Evolutionary conservation across 2,888 invertebrate genomes (phyloP).

Genomic region (Drepanosiphum platanoidis): DNA sequence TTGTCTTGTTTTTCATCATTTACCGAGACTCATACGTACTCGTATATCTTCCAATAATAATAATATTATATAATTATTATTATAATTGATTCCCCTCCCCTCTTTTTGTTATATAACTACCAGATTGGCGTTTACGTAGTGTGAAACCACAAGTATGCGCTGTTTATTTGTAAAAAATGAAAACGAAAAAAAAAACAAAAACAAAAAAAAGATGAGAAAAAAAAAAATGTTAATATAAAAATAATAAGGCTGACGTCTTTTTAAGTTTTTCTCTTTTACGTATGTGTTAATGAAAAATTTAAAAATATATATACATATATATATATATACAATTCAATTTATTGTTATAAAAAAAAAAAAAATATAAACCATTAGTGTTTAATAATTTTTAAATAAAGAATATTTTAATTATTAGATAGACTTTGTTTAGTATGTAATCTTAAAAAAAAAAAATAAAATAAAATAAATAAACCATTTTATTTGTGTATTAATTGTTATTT

Average conservation of each 20-base stretch:
- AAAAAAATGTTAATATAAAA: conserved; percentile 1
- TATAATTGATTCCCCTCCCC: conserved; percentile 22
- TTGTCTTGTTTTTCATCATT: background rate
- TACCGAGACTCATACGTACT: conserved; percentile 16
- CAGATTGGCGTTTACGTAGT: conserved; percentile 49
- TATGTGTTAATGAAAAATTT: conserved; percentile 35
- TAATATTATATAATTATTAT: conserved; percentile 24
- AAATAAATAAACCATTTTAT: conserved; percentile 55
- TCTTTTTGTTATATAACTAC: conserved; percentile 31
- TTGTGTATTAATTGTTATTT: conserved; percentile 30
- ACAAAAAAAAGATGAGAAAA: conserved; percentile 15
- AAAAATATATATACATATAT: conserved; percentile 28
- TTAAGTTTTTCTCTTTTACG: conserved; percentile 58
- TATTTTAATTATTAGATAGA: conserved; percentile 60
- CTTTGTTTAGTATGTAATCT: conserved; percentile 51
- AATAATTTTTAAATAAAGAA: conserved; percentile 35
- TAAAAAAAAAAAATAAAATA: conserved; percentile 19
- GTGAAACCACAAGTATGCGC: background rate
- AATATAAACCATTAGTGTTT: conserved; percentile 49
- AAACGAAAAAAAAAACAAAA: conserved; percentile 9
- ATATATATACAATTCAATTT: conserved; percentile 40
- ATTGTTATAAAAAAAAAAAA: conserved; percentile 33
- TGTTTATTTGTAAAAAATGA: conserved; percentile 14
- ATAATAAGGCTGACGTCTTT: conserved; percentile 60
- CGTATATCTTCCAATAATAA: conserved; percentile 53